Evolutionary conservation across 2,888 invertebrate species (phyloP).

Genomic region (Drosophila neutralis): DNA sequence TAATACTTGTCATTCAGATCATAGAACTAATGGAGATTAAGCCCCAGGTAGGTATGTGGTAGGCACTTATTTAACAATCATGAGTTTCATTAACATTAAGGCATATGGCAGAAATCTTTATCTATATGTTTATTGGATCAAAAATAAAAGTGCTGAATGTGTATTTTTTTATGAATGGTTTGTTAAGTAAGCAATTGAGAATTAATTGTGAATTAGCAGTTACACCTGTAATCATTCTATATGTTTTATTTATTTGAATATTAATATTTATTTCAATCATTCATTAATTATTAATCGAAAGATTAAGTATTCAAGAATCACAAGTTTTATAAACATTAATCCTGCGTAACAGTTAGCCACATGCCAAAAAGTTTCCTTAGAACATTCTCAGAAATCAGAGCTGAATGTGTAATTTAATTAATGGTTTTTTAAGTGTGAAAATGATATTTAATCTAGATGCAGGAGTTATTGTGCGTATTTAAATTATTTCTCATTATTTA

Average conservation of each 20-base stretch:
- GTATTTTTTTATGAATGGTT: not conserved
- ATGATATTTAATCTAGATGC: too few relatives aligned
- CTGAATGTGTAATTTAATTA: not conserved
- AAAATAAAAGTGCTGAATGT: too few relatives aligned
- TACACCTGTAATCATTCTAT: not conserved
- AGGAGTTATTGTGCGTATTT: not conserved
- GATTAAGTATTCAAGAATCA: not conserved
- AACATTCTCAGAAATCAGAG: not conserved
- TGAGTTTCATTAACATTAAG: too few relatives aligned
- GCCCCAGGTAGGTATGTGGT: too few relatives aligned
- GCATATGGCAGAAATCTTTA: too few relatives aligned
- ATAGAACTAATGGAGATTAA: too few relatives aligned
- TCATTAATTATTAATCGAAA: not conserved
- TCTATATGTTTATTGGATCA: too few relatives aligned
- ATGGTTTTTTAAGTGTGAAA: not conserved
- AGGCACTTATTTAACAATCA: too few relatives aligned
- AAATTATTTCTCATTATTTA: not conserved
- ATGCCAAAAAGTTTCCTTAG: not conserved
- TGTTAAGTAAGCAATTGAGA: not conserved
- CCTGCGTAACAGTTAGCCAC: not conserved
- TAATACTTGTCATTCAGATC: not conserved
- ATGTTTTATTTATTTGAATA: not conserved
- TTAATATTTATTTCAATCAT: not conserved
- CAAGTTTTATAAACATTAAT: not conserved
- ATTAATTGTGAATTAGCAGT: not conserved